A percentile compares a stretch with the other conserved stretches of the same genome.
phyloP scores from a whole-genome alignment of 2,797 vertebrate species.

The Cryptoblepharus egeriae region DNA sequence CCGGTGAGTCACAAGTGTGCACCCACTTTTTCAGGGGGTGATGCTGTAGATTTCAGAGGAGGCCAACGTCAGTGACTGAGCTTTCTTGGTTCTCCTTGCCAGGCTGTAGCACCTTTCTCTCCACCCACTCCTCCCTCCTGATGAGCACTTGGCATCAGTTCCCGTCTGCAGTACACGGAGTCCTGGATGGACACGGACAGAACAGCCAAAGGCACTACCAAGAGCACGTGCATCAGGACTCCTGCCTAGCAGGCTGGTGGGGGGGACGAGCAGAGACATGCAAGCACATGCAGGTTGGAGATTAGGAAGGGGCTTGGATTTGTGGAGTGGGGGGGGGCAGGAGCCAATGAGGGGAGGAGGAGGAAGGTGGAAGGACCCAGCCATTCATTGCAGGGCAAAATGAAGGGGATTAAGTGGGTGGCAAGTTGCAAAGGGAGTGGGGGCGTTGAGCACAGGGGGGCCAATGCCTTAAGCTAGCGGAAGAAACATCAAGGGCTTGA shows the following conservation, averaged over 20 bases:
- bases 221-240: constrained; percentile 34
- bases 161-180: constrained; percentile 31
- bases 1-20: too few relatives aligned
- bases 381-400: background rate
- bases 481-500: background rate
- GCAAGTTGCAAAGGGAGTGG: background rate
- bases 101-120: background rate
- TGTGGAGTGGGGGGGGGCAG: background rate
- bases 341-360: background rate
- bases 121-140: background rate
- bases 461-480: too few relatives aligned
- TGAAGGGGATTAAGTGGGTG: background rate
- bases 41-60: background rate
- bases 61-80: background rate
- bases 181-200: constrained; percentile 28
- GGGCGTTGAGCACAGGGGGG: background rate
- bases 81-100: background rate
- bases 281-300: background rate
- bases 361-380: background rate
- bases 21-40: background rate
- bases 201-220: constrained; percentile 28
- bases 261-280: background rate
- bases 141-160: constrained; percentile 11
- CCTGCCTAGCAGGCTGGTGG: background rate
- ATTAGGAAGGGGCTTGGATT: background rate